These are phyloP conservation scores for Saguinus imperator DNA, from an alignment of 2,113 vertebrate genomes.

Conservation along the genomic window DNA sequence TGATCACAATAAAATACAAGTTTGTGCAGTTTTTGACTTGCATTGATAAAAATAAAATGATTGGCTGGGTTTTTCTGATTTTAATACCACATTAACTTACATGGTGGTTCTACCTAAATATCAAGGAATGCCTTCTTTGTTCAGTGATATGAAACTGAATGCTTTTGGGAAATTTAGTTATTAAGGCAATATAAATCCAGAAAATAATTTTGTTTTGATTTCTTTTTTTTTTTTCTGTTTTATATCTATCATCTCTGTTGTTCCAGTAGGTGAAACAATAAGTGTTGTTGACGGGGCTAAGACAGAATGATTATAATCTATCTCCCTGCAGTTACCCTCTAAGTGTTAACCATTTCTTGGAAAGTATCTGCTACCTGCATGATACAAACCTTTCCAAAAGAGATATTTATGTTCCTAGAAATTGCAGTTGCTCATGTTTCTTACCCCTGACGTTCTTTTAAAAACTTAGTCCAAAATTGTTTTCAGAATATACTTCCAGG, in stretches of 20 bases:
- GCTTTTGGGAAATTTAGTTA: background rate
- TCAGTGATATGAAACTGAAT: background rate
- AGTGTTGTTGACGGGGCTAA: constrained; percentile 28
- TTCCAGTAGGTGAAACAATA: constrained; percentile 37
- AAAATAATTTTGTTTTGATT: background rate
- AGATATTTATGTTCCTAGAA: constrained; percentile 37
- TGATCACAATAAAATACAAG: constrained; percentile 43
- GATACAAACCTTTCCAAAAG: background rate
- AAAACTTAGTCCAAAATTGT: background rate
- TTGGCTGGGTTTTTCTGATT: constrained; percentile 41
- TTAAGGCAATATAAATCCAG: background rate
- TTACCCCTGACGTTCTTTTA: constrained; percentile 31
- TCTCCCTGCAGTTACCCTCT: background rate
- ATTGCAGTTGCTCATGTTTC: constrained; percentile 30
- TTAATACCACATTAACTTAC: constrained; percentile 8
- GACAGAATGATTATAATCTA: constrained; percentile 53
- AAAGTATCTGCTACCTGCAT: constrained; percentile 31
- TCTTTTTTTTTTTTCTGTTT: constrained; percentile 49
- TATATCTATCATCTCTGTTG: background rate
- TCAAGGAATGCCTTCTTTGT: background rate
- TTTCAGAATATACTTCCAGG: background rate
- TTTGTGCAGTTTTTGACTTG: background rate
- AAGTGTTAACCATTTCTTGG: constrained; percentile 58
- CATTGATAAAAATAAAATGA: constrained; percentile 65
- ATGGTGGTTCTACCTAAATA: background rate